These are phyloP conservation scores for Heteronetta atricapilla DNA, from an alignment of 2,113 vertebrate species.

Conservation along the genomic window DNA sequence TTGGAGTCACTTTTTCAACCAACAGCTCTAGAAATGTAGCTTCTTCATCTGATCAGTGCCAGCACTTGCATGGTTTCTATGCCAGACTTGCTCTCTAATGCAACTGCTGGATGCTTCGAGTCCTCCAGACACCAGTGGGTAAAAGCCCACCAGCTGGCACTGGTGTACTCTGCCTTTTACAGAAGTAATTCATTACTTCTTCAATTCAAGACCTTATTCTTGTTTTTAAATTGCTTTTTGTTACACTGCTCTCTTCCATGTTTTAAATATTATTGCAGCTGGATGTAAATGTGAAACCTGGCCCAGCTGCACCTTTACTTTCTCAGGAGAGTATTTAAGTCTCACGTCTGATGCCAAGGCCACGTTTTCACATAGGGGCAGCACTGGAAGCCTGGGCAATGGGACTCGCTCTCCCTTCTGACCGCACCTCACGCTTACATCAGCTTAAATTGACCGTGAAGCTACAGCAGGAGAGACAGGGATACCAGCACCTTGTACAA, in stretches of 20 bases:
- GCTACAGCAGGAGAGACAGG: not conserved
- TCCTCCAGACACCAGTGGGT: not conserved
- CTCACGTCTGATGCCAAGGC: not conserved
- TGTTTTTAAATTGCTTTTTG: not conserved
- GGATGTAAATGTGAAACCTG: not conserved
- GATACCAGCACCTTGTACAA: not conserved
- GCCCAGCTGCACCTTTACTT: not conserved
- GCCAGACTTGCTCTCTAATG: not conserved
- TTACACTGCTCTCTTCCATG: not conserved
- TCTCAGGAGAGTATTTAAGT: not conserved
- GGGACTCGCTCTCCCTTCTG: not conserved
- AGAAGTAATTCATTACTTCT: not conserved
- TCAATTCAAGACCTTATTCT: not conserved
- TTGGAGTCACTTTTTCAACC: constrained; percentile 15
- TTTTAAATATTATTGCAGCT: not conserved
- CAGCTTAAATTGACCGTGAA: not conserved
- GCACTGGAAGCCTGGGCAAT: not conserved
- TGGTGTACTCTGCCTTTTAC: not conserved
- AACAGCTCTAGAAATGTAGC: not conserved
- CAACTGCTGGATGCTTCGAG: not conserved
- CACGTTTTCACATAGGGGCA: not conserved
- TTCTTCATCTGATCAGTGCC: not conserved
- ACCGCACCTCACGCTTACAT: not conserved
- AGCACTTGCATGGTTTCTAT: not conserved
- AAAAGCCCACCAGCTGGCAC: not conserved